These are phyloP conservation scores for Chloromyia formosa DNA, from an alignment of 2,888 invertebrate species.

Conservation along the genomic window DNA sequence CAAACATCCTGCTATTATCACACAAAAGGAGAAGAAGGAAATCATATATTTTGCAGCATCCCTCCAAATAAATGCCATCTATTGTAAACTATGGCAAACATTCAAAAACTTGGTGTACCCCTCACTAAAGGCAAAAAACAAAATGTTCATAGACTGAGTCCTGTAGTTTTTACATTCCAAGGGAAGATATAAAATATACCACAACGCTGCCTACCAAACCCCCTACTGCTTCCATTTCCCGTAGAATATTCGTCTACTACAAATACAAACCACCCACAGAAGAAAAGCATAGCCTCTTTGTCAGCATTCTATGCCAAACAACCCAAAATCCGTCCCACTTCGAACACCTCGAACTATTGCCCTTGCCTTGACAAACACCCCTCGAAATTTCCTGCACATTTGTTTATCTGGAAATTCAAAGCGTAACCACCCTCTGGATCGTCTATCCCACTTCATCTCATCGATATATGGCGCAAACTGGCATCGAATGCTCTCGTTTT, in stretches of 20 bases:
- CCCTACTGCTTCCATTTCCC: not conserved
- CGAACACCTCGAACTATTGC: not conserved
- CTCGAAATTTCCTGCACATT: slow-evolving; percentile 46
- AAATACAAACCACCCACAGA: slow-evolving; percentile 24
- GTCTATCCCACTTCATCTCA: slow-evolving; percentile 39
- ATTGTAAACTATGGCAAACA: slow-evolving; percentile 50
- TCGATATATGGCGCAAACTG: not conserved
- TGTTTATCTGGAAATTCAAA: slow-evolving; percentile 46
- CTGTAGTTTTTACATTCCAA: slow-evolving; percentile 2
- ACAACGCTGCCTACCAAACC: no score
- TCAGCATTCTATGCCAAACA: slow-evolving; percentile 11
- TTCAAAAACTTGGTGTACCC: slow-evolving; percentile 45
- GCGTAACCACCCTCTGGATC: slow-evolving; percentile 34
- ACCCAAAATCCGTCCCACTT: slow-evolving; percentile 16
- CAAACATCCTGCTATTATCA: slow-evolving; percentile 27
- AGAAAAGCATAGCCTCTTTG: slow-evolving; percentile 1
- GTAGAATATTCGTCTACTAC: slow-evolving; percentile 9
- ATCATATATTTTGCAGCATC: slow-evolving; percentile 45
- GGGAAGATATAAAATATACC: not conserved
- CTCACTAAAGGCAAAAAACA: slow-evolving; percentile 28
- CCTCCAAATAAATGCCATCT: slow-evolving; percentile 47
- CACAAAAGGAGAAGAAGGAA: slow-evolving; percentile 41
- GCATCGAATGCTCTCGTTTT: slow-evolving; percentile 1
- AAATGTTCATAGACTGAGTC: slow-evolving; percentile 15
- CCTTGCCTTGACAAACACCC: slow-evolving; percentile 25